These are phyloP conservation scores for Lagopus leucura DNA, from an alignment of 2,113 vertebrate species.

Conservation along the genomic window DNA sequence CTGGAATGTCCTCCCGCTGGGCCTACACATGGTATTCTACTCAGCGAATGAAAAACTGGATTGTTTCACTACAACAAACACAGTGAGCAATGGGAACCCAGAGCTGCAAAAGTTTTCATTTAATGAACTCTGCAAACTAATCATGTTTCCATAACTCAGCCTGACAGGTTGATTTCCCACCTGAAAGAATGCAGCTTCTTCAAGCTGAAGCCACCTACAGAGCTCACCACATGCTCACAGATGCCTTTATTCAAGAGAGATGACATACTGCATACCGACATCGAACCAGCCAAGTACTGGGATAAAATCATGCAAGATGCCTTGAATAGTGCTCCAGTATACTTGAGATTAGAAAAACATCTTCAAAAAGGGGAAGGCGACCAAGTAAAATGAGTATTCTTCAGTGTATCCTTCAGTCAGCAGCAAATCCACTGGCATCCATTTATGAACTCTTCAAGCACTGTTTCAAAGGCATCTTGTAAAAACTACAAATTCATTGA, in stretches of 20 bases:
- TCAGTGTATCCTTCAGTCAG: conserved; percentile 35
- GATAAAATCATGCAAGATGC: conserved; percentile 22
- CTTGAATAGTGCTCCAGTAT: conserved; percentile 37
- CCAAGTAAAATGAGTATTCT: conserved; percentile 54
- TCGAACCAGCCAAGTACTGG: neutral
- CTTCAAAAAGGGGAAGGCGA: conserved; percentile 61
- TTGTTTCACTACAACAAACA: conserved; percentile 73
- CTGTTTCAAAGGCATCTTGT: conserved; percentile 43
- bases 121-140: conserved; percentile 80
- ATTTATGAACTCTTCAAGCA: conserved; percentile 24
- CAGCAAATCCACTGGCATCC: conserved; percentile 44
- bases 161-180: conserved; percentile 78
- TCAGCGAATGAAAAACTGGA: conserved; percentile 80
- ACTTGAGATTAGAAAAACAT: conserved; percentile 59
- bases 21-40: conserved; percentile 87
- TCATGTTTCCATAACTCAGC: conserved; percentile 74
- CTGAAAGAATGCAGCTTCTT: conserved; percentile 65
- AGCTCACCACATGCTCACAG: conserved; percentile 57
- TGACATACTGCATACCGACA: neutral
- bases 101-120: conserved; percentile 66
- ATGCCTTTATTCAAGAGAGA: conserved; percentile 12
- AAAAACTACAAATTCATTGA: conserved; percentile 43
- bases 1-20: conserved; percentile 91
- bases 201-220: conserved; percentile 66
- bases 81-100: conserved; percentile 58